Percentiles rank a stretch among this genome's conserved stretches.
These are phyloP conservation scores for Hassar affinis DNA, from an alignment of 2,113 vertebrate species.

Conservation along the genomic window DNA sequence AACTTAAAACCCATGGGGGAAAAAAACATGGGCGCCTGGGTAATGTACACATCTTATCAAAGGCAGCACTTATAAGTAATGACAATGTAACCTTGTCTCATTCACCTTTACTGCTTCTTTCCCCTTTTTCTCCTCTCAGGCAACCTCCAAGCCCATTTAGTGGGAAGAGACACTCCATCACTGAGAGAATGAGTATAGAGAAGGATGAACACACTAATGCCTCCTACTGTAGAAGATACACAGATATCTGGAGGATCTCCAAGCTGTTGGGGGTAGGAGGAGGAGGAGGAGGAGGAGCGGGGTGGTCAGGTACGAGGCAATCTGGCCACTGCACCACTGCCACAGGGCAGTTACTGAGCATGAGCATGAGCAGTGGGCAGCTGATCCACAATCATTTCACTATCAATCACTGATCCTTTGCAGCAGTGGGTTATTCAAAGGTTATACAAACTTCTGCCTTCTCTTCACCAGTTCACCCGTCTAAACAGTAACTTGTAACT, in stretches of 20 bases:
- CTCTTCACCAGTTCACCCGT: too few species aligned
- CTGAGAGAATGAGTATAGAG: constrained; percentile 23
- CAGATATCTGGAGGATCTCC: constrained; percentile 51
- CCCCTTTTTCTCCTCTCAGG: neutral
- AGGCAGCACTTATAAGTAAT: neutral
- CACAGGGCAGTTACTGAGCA: constrained; percentile 29
- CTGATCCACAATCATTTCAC: constrained; percentile 18
- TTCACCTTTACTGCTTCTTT: constrained; percentile 24
- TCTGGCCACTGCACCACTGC: constrained; percentile 34
- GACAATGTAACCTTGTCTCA: constrained; percentile 38
- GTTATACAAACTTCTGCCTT: constrained; percentile 29
- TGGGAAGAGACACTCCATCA: constrained; percentile 44
- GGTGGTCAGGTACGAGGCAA: neutral
- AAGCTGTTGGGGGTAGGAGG: neutral
- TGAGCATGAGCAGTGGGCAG: constrained; percentile 13
- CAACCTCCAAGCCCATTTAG: constrained; percentile 15
- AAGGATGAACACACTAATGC: constrained; percentile 23
- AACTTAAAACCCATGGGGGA: constrained; percentile 16
- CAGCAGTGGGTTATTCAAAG: constrained; percentile 17
- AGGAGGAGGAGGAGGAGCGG: too few species aligned
- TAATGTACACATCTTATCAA: constrained; percentile 1
- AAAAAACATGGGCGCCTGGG: neutral
- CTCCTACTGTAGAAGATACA: constrained; percentile 44
- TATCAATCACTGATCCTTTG: constrained; percentile 36
- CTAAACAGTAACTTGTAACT: too few species aligned